Percentiles rank a stretch among this genome's conserved stretches.
Evolutionary conservation across 1,140 invertebrate genomes (phyloP).

Genomic region (Melitaea cinxia): DNA sequence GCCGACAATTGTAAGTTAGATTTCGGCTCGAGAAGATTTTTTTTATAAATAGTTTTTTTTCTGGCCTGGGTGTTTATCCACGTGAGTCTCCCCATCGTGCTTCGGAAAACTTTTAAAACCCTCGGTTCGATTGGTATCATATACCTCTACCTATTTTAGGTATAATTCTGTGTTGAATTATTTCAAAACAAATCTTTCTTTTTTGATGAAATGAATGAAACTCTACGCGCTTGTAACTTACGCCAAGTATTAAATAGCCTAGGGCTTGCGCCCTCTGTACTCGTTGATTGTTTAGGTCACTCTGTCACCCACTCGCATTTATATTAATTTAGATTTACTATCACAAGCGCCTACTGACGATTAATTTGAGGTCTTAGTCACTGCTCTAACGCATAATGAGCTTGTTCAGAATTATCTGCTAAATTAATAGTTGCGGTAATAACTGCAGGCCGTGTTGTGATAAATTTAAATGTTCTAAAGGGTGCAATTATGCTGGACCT

Average conservation of each 20-base stretch:
- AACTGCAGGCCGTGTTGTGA: conserved; percentile 28
- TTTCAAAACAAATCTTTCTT: too few relatives aligned
- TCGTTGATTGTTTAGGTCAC: conserved; percentile 56
- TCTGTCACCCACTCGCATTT: conserved; percentile 58
- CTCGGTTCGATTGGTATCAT: too few relatives aligned
- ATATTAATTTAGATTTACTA: conserved; percentile 70
- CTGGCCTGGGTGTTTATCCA: too few relatives aligned
- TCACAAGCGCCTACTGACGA: conserved; percentile 53
- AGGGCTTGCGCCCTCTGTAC: conserved; percentile 51
- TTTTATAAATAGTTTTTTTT: too few relatives aligned
- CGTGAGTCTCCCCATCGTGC: too few relatives aligned
- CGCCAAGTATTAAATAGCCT: conserved; percentile 37
- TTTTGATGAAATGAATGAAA: background rate
- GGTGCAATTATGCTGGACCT: conserved; percentile 24
- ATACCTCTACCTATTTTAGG: too few relatives aligned
- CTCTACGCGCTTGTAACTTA: conserved; percentile 26
- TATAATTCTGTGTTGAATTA: too few relatives aligned
- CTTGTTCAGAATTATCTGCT: conserved; percentile 49
- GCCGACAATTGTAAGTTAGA: too few relatives aligned
- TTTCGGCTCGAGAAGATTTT: too few relatives aligned
- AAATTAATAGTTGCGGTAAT: conserved; percentile 40
- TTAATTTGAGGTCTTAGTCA: conserved; percentile 62
- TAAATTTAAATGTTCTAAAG: conserved; percentile 34
- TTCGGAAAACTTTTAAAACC: too few relatives aligned
- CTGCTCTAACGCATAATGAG: conserved; percentile 49